Percentiles rank a stretch among this genome's conserved stretches.
Conservation (phyloP, 2,113 vertebrate species). For the Hemiscyllium ocellatum region DNA sequence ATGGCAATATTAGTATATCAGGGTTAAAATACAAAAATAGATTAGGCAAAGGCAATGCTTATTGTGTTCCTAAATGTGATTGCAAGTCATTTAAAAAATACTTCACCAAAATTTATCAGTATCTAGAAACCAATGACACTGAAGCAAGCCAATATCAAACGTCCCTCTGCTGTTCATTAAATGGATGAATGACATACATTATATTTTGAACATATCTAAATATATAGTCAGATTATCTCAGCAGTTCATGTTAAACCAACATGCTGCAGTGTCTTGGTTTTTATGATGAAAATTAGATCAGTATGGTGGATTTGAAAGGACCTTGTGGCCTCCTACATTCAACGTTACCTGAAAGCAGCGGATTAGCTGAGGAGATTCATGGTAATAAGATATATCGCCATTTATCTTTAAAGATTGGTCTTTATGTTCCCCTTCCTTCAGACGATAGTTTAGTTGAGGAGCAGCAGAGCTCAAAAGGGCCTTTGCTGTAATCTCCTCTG, state of each 20-base stretch:
- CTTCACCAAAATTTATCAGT: constrained; percentile 17
- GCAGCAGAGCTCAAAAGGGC: constrained; percentile 43
- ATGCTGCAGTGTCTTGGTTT: constrained; percentile 30
- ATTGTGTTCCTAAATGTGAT: neutral
- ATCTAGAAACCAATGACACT: constrained; percentile 24
- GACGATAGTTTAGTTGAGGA: constrained; percentile 44
- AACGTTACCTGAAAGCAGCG: constrained; percentile 68
- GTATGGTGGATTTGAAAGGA: neutral
- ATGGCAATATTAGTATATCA: constrained; percentile 7
- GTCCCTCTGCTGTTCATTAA: neutral
- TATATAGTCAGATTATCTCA: neutral
- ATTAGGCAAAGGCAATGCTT: neutral
- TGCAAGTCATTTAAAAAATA: constrained; percentile 1
- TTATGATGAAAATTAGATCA: constrained; percentile 23
- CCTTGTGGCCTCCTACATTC: neutral
- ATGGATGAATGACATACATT: neutral
- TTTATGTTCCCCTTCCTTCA: constrained; percentile 48
- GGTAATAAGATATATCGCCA: constrained; percentile 48
- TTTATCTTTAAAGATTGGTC: constrained; percentile 49
- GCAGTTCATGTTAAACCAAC: neutral
- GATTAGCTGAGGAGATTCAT: constrained; percentile 55
- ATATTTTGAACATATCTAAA: constrained; percentile 18
- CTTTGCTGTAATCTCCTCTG: constrained; percentile 42
- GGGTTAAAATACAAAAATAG: neutral
- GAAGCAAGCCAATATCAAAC: constrained; percentile 27